These are phyloP conservation scores for Siniperca chuatsi DNA, from an alignment of 2,113 vertebrate species.

Conservation along the genomic window DNA sequence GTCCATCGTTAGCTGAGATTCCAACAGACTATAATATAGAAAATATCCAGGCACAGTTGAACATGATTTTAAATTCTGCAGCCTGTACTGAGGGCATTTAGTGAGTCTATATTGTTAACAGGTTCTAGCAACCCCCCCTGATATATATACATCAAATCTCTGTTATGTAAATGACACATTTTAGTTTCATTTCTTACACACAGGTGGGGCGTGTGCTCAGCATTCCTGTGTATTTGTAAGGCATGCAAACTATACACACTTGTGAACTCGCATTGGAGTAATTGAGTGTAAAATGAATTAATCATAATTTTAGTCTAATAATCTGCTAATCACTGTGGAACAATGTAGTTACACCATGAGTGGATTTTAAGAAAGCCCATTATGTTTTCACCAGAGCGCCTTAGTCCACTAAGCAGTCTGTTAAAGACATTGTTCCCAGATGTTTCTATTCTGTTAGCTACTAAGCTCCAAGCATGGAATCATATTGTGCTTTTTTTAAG, in stretches of 20 bases:
- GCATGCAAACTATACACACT: too few relatives aligned
- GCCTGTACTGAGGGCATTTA: not conserved
- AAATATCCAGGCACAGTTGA: not conserved
- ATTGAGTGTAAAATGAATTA: not conserved
- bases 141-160: not conserved
- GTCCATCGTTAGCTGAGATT: not conserved
- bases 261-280: not conserved
- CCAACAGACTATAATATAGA: not conserved
- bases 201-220: not conserved
- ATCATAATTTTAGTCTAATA: conserved; percentile 4
- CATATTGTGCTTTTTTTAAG: not conserved
- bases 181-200: not conserved
- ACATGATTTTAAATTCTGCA: not conserved
- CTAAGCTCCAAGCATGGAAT: not conserved
- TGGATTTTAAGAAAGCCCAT: conserved; percentile 45
- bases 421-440: not conserved
- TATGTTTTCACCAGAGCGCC: conserved; percentile 7
- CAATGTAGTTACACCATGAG: conserved; percentile 12
- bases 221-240: not conserved
- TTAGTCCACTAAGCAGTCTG: conserved; percentile 1
- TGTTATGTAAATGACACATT: not conserved
- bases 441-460: not conserved
- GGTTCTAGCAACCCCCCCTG: not conserved
- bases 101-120: not conserved
- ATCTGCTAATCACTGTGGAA: conserved; percentile 33